phyloP scores from a whole-genome alignment of 2,888 invertebrate genomes.

The Drosophila parthenogenetica region DNA sequence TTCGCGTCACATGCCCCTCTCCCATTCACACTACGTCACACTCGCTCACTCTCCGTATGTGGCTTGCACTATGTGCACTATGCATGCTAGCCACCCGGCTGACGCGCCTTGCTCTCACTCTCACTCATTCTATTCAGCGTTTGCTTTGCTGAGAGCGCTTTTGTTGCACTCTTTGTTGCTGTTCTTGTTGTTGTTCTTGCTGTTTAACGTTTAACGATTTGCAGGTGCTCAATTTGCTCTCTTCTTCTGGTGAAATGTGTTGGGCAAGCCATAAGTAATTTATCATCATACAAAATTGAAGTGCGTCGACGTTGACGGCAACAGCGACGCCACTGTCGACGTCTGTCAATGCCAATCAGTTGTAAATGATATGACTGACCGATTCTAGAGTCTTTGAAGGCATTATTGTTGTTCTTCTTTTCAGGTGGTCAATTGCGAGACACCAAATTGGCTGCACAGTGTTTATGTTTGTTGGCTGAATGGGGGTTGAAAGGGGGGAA shows the following conservation, averaged over 20 bases:
- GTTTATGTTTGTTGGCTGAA: no score
- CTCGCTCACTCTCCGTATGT: conserved; percentile 4
- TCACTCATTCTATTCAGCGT: conserved; percentile 6
- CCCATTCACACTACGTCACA: background rate
- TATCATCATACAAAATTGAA: conserved; percentile 73
- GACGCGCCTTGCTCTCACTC: background rate
- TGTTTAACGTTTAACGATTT: conserved; percentile 63
- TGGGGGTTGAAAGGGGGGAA: no score
- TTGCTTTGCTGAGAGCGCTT: conserved; percentile 19
- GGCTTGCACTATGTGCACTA: conserved; percentile 41
- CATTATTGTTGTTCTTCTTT: conserved; percentile 23
- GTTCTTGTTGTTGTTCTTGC: conserved; percentile 12
- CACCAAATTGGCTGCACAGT: conserved; percentile 37
- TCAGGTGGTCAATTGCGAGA: conserved; percentile 52
- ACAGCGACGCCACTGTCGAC: conserved; percentile 47
- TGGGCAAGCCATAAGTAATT: conserved; percentile 74
- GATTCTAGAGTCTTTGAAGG: conserved; percentile 61
- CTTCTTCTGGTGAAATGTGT: conserved; percentile 40
- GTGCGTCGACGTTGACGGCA: conserved; percentile 55
- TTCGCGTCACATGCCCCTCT: background rate
- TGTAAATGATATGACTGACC: conserved; percentile 70
- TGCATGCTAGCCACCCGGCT: conserved; percentile 1
- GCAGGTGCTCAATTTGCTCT: conserved; percentile 47
- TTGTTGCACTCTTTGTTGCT: conserved; percentile 15
- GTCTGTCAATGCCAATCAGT: conserved; percentile 78